A percentile compares a stretch with the other conserved stretches of the same genome.
These are phyloP conservation scores for Spodoptera picta DNA, from an alignment of 2,888 invertebrate genomes.

Conservation along the genomic window DNA sequence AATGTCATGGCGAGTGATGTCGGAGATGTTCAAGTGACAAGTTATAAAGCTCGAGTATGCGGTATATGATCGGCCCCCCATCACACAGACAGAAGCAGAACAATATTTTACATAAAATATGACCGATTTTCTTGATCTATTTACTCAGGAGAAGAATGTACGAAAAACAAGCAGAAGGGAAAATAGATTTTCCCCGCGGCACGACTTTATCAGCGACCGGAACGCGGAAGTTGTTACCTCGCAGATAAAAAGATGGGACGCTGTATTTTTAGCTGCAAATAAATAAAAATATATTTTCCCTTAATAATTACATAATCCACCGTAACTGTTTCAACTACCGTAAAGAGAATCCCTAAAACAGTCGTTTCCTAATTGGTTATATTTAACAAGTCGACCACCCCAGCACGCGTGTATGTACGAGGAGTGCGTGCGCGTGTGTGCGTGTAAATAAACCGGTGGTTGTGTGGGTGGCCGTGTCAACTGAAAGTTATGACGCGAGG, in stretches of 20 bases:
- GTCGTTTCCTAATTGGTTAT: conserved; percentile 51
- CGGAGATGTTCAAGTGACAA: no score
- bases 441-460: conserved; percentile 38
- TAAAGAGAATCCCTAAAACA: conserved; percentile 41
- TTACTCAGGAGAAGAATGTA: neutral
- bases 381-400: conserved; percentile 56
- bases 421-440: conserved; percentile 13
- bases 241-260: conserved; percentile 30
- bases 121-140: no score
- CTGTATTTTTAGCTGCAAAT: conserved; percentile 23
- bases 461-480: conserved; percentile 58
- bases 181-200: conserved; percentile 29
- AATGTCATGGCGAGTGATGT: no score
- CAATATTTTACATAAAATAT: no score
- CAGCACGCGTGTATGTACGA: conserved; percentile 2
- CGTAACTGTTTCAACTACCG: conserved; percentile 21
- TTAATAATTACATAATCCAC: conserved; percentile 37
- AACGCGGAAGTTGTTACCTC: conserved; percentile 12
- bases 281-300: conserved; percentile 15
- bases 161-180: conserved; percentile 18
- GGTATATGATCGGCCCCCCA: no score
- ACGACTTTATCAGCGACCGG: conserved; percentile 17
- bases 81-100: no score
- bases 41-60: no score
- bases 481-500: conserved; percentile 58